Evolutionary conservation across 2,113 vertebrate genomes (phyloP).

Genomic region (Bos taurus): ARS-UCD2.0 NC_037334.1:77329501-77330000

Average conservation of each 20-base stretch:
- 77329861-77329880: not conserved
- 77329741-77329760: not conserved
- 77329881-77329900: not conserved
- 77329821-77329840: not conserved
- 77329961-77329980: not conserved
- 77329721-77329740: not conserved
- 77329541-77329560: not conserved
- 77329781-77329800: not conserved
- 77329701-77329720: not conserved
- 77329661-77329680: not conserved
- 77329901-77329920: not conserved
- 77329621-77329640: not conserved
- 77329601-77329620: not conserved
- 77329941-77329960: not conserved
- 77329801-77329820: accelerated
- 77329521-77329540: accelerated
- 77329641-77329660: not conserved
- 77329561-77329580: not conserved
- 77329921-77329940: not conserved
- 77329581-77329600: not conserved
- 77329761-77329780: not conserved
- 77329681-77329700: not conserved
- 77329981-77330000: not conserved
- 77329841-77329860: not conserved
- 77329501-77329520: not conserved